These are phyloP conservation scores for Sciurus carolinensis DNA, from an alignment of 2,797 vertebrate genomes.

Conservation along the genomic window DNA sequence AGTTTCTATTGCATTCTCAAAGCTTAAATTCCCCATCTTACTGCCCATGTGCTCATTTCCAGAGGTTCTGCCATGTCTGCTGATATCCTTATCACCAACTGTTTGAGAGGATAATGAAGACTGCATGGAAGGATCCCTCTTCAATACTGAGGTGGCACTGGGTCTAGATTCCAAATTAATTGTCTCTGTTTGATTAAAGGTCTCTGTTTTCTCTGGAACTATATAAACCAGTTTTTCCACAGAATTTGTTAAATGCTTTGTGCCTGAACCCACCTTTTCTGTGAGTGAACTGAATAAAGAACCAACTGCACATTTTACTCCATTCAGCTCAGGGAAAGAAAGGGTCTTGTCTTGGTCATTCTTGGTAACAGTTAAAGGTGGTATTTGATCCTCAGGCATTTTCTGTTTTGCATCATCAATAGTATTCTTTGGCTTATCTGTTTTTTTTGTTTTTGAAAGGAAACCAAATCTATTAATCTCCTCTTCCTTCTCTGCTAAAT, in stretches of 20 bases:
- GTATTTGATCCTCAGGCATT: slow-evolving; percentile 85
- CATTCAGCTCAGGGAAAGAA: slow-evolving; percentile 88
- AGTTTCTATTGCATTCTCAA: slow-evolving; percentile 68
- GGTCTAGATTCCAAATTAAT: slow-evolving; percentile 90
- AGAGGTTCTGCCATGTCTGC: slow-evolving; percentile 16
- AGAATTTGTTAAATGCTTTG: slow-evolving; percentile 91
- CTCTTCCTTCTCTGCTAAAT: slow-evolving; percentile 97
- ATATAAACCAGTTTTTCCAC: slow-evolving; percentile 90
- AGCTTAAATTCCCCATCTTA: slow-evolving; percentile 31
- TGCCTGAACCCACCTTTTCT: slow-evolving; percentile 92
- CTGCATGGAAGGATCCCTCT: slow-evolving; percentile 88
- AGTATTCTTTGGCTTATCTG: slow-evolving; percentile 84
- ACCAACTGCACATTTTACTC: slow-evolving; percentile 93
- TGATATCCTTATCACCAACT: slow-evolving; percentile 72
- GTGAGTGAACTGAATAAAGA: slow-evolving; percentile 93
- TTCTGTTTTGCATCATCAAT: slow-evolving; percentile 87
- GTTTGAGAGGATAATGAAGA: slow-evolving; percentile 87
- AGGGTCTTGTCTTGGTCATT: slow-evolving; percentile 82
- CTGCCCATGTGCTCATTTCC: slow-evolving; percentile 57
- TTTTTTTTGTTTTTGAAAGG: slow-evolving; percentile 89
- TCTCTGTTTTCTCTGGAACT: slow-evolving; percentile 87
- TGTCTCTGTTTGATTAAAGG: slow-evolving; percentile 87
- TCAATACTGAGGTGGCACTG: slow-evolving; percentile 84
- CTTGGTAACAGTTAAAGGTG: slow-evolving; percentile 80
- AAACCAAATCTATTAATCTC: slow-evolving; percentile 95